A percentile compares a stretch with the other conserved stretches of the same genome.
These are phyloP conservation scores for Ptychadena robeensis DNA, from an alignment of 2,797 vertebrate genomes.

Conservation along the genomic window DNA sequence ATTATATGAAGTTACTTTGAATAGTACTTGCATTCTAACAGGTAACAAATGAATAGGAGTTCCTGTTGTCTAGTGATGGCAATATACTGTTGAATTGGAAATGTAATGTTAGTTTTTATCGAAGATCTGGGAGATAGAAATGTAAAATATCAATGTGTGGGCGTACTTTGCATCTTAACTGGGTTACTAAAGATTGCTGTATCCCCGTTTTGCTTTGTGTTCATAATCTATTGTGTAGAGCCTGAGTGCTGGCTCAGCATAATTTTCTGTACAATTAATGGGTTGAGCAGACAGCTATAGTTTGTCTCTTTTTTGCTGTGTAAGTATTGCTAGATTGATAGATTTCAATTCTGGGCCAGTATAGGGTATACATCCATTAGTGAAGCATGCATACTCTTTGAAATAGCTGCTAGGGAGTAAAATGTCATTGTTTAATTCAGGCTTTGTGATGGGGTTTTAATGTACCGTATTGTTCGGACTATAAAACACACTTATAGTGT, in stretches of 20 bases:
- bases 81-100: not conserved
- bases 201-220: not conserved
- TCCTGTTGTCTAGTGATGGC: not conserved
- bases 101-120: not conserved
- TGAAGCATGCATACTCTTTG: not conserved
- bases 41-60: not conserved
- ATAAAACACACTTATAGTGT: too few species aligned
- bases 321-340: not conserved
- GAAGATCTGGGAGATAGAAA: not conserved
- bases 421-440: not conserved
- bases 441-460: too few species aligned
- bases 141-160: constrained; percentile 5
- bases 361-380: not conserved
- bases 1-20: not conserved
- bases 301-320: not conserved
- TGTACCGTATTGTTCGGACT: too few species aligned
- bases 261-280: not conserved
- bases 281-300: not conserved
- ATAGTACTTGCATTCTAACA: not conserved
- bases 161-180: not conserved
- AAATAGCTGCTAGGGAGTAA: not conserved
- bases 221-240: not conserved
- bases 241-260: not conserved
- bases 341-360: not conserved
- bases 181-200: constrained; percentile 10